phyloP scores from a whole-genome alignment of 1,140 invertebrate genomes.

The Conus betulinus region DNA sequence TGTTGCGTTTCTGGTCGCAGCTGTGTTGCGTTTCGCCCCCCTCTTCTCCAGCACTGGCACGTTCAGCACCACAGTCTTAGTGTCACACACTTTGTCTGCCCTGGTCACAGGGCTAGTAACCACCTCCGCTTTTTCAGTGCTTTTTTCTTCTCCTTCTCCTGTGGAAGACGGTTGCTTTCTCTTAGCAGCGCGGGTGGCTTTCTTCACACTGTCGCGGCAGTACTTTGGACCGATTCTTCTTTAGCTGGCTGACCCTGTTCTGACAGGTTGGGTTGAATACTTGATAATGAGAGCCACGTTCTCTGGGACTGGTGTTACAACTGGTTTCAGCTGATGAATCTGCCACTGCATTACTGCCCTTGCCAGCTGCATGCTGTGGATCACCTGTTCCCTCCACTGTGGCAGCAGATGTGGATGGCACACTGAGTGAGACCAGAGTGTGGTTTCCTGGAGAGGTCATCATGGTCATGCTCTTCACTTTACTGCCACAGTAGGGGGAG shows the following conservation, averaged over 20 bases:
- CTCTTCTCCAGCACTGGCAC: constrained; percentile 2
- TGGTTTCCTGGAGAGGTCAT: constrained; percentile 28
- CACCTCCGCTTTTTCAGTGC: too few species aligned
- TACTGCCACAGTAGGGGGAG: not conserved
- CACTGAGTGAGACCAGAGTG: constrained; percentile 17
- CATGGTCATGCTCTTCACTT: constrained; percentile 30
- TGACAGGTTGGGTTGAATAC: not conserved
- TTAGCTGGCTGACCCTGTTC: not conserved
- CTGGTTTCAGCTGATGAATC: not conserved
- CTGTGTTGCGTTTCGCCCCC: not conserved
- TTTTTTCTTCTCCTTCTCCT: not conserved
- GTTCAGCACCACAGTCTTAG: not conserved
- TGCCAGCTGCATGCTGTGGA: not conserved
- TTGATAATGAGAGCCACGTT: not conserved
- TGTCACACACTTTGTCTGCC: not conserved
- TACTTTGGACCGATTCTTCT: not conserved
- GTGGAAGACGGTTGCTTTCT: not conserved
- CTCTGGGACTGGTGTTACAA: too few species aligned
- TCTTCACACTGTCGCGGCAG: not conserved
- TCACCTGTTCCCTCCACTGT: not conserved
- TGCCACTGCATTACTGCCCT: not conserved
- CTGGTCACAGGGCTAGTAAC: not conserved
- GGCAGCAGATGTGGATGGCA: not conserved
- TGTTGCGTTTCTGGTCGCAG: not conserved
- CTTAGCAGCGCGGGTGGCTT: not conserved